Evolutionary conservation across 1,140 invertebrate genomes (phyloP).

Genomic region (Bombus difficillimus): DNA sequence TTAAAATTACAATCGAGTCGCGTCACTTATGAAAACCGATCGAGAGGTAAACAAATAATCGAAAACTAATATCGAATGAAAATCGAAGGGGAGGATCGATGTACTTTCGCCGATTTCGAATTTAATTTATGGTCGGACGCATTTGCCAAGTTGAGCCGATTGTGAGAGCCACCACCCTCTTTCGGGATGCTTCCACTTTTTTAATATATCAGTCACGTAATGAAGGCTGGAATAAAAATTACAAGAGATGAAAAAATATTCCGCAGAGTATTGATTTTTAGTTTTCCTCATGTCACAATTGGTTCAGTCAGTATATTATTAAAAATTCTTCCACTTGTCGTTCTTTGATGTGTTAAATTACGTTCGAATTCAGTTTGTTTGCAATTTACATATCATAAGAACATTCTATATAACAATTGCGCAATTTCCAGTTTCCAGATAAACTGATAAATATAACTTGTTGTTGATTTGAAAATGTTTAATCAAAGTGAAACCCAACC

Average conservation of each 20-base stretch:
- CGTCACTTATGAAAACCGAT: neutral
- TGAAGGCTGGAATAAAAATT: neutral
- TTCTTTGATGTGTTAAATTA: neutral
- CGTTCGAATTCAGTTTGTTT: neutral
- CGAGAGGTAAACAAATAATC: neutral
- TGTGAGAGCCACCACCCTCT: neutral
- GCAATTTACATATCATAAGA: neutral
- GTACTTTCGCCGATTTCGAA: neutral
- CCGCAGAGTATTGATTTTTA: neutral
- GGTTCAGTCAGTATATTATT: too few species aligned
- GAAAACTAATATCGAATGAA: slow-evolving; percentile 1
- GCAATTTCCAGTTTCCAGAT: neutral
- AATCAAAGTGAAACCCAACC: neutral
- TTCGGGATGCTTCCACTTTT: neutral
- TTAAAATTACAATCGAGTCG: slow-evolving; percentile 28
- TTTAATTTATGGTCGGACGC: neutral
- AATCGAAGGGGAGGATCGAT: neutral
- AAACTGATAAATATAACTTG: neutral
- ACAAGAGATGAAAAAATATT: neutral
- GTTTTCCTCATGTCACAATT: neutral
- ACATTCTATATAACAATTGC: neutral
- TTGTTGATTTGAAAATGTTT: neutral
- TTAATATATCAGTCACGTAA: neutral
- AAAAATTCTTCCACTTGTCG: neutral
- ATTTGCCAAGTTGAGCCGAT: neutral